Conservation (phyloP, 1,140 invertebrate species). For the Drosophila paulistorum region DNA sequence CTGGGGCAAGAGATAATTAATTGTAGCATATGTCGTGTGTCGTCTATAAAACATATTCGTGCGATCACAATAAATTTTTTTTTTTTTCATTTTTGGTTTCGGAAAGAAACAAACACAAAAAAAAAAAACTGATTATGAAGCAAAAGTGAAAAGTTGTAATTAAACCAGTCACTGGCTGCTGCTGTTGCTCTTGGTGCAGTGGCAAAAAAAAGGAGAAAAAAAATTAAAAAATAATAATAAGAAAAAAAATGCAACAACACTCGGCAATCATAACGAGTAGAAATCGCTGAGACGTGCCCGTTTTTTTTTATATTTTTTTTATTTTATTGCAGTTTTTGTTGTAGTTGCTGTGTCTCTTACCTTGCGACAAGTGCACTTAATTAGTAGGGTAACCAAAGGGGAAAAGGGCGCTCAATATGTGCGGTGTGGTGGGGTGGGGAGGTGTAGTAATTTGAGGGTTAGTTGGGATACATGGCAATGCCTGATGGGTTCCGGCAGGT, state of each 20-base stretch:
- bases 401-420: background rate
- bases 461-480: conserved; percentile 25
- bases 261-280: conserved; percentile 73
- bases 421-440: background rate
- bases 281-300: conserved; percentile 65
- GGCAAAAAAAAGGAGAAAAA: conserved; percentile 38
- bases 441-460: background rate
- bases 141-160: conserved; percentile 81
- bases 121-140: conserved; percentile 73
- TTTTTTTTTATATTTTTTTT: conserved; percentile 26
- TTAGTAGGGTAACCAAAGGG: conserved; percentile 53
- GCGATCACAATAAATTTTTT: conserved; percentile 77
- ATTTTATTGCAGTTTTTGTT: conserved; percentile 39
- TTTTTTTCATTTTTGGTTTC: conserved; percentile 29
- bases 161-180: conserved; percentile 76
- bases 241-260: conserved; percentile 62
- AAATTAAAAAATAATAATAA: conserved; percentile 6
- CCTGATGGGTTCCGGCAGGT: conserved; percentile 66
- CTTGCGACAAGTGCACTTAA: conserved; percentile 76
- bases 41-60: conserved; percentile 65
- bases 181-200: conserved; percentile 36
- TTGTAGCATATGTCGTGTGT: conserved; percentile 73
- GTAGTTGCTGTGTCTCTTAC: conserved; percentile 34
- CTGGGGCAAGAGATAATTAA: conserved; percentile 65
- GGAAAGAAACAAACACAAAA: conserved; percentile 29